phyloP scores from a whole-genome alignment of 2,797 vertebrate genomes.

The Columba guinea region DNA sequence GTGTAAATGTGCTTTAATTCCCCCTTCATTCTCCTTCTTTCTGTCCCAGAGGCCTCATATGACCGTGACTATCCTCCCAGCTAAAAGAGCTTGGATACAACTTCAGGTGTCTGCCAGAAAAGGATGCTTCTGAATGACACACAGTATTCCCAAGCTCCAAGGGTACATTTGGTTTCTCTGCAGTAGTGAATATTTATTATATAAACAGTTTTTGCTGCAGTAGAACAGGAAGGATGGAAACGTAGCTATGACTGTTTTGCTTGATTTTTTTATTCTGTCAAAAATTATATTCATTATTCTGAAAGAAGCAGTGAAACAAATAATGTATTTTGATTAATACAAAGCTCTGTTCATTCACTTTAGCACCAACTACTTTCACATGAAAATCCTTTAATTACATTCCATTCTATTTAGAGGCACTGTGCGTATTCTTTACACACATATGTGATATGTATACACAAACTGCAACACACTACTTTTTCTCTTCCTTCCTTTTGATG shows the following conservation, averaged over 20 bases:
- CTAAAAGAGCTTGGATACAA: not conserved
- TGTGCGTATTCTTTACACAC: not conserved
- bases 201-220: not conserved
- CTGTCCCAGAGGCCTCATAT: not conserved
- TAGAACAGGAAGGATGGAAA: not conserved
- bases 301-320: not conserved
- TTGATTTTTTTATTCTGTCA: not conserved
- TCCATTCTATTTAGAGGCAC: not conserved
- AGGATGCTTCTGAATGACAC: conserved; percentile 5
- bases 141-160: not conserved
- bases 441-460: not conserved
- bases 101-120: conserved; percentile 26
- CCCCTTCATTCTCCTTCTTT: not conserved
- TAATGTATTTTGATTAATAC: not conserved
- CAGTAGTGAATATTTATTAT: conserved; percentile 4
- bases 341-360: not conserved
- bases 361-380: not conserved
- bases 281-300: not conserved
- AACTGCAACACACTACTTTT: not conserved
- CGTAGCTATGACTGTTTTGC: not conserved
- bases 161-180: not conserved
- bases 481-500: not conserved
- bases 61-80: not conserved
- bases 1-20: not conserved
- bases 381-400: not conserved